Evolutionary conservation across 2,113 vertebrate genomes (phyloP).

Genomic region (Rhadina sibilatrix): DNA sequence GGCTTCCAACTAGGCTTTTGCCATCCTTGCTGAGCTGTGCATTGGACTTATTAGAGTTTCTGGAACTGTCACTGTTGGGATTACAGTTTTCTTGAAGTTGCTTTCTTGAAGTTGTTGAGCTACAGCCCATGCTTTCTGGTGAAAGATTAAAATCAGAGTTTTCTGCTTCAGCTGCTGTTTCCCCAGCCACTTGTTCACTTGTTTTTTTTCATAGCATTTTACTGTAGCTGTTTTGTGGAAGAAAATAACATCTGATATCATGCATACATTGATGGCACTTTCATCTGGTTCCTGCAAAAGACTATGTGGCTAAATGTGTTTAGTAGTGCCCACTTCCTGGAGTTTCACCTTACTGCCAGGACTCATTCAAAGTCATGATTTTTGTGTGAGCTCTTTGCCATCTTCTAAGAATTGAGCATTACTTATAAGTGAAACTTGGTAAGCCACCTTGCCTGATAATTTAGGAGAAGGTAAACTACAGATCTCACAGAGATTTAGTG

Average conservation of each 20-base stretch:
- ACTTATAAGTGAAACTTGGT: background rate
- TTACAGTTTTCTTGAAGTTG: background rate
- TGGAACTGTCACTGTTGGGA: background rate
- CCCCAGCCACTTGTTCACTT: background rate
- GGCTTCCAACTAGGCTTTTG: background rate
- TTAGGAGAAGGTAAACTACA: background rate
- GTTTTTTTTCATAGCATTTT: background rate
- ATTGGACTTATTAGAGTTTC: background rate
- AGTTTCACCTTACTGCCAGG: background rate
- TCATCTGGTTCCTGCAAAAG: background rate
- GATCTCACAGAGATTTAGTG: background rate
- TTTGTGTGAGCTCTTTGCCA: background rate
- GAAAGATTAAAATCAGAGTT: background rate
- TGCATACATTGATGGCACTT: background rate
- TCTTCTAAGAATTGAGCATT: background rate
- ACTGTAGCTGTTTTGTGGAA: background rate
- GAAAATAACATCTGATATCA: background rate
- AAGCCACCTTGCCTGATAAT: background rate
- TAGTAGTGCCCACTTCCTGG: background rate
- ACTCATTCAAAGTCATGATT: fast-evolving
- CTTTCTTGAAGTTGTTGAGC: constrained; percentile 5
- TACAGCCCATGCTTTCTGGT: background rate
- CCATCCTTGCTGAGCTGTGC: background rate
- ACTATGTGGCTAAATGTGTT: background rate
- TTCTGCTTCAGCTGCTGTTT: background rate